phyloP scores from a whole-genome alignment of 1,140 invertebrate species.

The Rhagoletis pomonella region DNA sequence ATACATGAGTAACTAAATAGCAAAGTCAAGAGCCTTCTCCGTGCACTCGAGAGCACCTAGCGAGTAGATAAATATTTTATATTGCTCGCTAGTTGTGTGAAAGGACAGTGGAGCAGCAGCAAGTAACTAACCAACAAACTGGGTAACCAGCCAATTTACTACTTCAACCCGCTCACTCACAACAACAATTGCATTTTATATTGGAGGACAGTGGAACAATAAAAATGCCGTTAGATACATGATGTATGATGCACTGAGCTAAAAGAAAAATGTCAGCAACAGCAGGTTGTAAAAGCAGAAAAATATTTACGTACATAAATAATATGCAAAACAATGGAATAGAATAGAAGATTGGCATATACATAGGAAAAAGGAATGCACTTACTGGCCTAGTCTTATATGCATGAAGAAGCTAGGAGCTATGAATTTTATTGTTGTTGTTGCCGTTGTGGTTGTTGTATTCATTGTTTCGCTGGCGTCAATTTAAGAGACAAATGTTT shows the following conservation, averaged over 20 bases:
- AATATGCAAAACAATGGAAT: conserved; percentile 15
- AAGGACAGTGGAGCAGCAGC: conserved; percentile 8
- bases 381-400: conserved; percentile 34
- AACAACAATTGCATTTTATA: neutral
- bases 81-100: neutral
- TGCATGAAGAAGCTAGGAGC: conserved; percentile 26
- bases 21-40: neutral
- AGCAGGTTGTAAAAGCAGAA: neutral
- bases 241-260: neutral
- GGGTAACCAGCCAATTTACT: conserved; percentile 43
- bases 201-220: neutral
- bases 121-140: conserved; percentile 40
- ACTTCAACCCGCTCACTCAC: neutral
- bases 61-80: neutral
- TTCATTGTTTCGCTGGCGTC: neutral
- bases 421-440: conserved; percentile 23
- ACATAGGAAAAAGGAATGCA: neutral
- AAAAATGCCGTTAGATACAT: conserved; percentile 12
- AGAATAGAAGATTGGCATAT: neutral
- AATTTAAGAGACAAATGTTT: neutral
- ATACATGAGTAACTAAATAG: neutral
- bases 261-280: neutral
- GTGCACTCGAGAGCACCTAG: neutral
- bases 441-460: neutral
- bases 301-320: neutral